These are phyloP conservation scores for Nomada flava DNA, from an alignment of 2,888 invertebrate genomes.

Conservation along the genomic window DNA sequence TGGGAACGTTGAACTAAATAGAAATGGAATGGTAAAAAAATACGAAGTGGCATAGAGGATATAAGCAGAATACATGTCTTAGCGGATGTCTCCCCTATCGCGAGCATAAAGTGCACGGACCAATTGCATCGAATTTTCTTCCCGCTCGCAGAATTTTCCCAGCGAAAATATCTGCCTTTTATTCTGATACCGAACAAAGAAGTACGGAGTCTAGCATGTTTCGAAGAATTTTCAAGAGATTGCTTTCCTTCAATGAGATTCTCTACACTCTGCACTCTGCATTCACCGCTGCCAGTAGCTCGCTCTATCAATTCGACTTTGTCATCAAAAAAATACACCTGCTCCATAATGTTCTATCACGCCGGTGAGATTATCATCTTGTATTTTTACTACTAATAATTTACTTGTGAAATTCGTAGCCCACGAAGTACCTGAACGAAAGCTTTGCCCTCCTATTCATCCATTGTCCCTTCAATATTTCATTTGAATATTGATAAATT, in stretches of 20 bases:
- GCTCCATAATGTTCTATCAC: background rate
- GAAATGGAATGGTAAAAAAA: background rate
- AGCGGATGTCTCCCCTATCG: background rate
- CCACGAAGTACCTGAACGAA: too few species aligned
- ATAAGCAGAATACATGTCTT: background rate
- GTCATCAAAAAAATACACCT: background rate
- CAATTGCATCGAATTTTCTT: conserved; percentile 1
- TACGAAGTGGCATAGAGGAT: background rate
- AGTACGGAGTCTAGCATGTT: background rate
- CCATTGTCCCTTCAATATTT: too few species aligned
- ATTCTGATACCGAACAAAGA: background rate
- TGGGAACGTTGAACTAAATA: too few species aligned
- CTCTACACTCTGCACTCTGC: too few species aligned
- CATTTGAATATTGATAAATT: too few species aligned
- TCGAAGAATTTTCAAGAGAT: conserved; percentile 17
- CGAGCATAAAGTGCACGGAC: background rate
- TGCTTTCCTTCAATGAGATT: conserved; percentile 5
- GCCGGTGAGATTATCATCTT: too few species aligned
- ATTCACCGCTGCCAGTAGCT: too few species aligned
- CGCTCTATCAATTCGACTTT: background rate
- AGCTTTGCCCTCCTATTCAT: too few species aligned
- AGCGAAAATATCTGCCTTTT: background rate
- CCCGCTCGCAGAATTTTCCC: background rate
- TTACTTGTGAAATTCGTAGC: too few species aligned
- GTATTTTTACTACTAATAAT: background rate